Conservation (phyloP, 2,797 vertebrate genomes). For the Hydrophis major region DNA sequence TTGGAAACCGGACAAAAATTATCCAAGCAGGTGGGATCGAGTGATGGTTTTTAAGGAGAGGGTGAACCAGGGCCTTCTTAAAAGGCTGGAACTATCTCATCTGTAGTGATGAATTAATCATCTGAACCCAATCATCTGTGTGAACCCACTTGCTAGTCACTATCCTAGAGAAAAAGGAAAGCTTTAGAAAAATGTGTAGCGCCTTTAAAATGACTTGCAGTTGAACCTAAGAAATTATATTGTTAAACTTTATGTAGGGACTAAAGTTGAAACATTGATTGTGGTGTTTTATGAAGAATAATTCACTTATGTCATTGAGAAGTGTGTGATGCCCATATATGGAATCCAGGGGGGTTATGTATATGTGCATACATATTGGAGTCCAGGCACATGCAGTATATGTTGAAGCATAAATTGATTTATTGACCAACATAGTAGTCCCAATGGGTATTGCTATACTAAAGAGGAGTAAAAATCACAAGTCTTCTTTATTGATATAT, state of each 20-base stretch:
- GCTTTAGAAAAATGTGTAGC: too few species aligned
- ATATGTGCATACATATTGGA: not conserved
- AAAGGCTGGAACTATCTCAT: too few species aligned
- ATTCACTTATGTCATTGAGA: not conserved
- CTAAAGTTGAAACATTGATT: not conserved
- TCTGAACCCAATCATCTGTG: too few species aligned
- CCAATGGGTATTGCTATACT: not conserved
- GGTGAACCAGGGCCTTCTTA: too few species aligned
- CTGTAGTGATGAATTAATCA: too few species aligned
- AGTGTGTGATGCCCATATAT: not conserved
- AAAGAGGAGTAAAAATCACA: not conserved
- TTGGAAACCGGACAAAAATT: too few species aligned
- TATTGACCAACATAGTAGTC: not conserved
- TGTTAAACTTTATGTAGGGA: not conserved
- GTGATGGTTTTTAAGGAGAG: too few species aligned
- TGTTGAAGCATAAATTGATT: not conserved
- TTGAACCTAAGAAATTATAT: not conserved
- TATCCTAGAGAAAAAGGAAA: too few species aligned
- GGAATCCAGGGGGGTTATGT: not conserved
- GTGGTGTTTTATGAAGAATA: not conserved
- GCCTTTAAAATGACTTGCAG: too few species aligned
- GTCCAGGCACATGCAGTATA: not conserved
- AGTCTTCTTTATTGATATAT: not conserved
- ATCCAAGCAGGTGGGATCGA: too few species aligned
- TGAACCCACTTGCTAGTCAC: too few species aligned